Evolutionary conservation across 2,888 invertebrate species (phyloP), one percentile per base, ranked within the genome.

Genomic region (Eupsilia transversa): DNA sequence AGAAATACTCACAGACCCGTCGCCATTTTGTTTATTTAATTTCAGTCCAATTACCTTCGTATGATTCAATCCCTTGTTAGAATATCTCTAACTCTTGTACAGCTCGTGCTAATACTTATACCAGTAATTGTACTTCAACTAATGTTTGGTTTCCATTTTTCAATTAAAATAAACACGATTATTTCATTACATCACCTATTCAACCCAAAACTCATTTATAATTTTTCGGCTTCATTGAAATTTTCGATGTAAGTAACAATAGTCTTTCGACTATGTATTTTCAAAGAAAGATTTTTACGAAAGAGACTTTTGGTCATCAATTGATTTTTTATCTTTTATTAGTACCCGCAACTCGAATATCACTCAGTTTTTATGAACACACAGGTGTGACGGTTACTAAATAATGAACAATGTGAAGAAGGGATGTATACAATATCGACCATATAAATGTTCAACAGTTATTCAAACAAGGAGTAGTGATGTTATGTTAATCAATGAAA

Each of bases 1-100:
- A 46, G 3, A 38, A n/a, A 46, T 86, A 93, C 92, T 93, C 78
- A 93, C 93, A 92, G 74, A 67, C 92, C 93, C n/a, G 88, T 87
- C 7, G 88, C 87, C 89, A 90, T 86, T 65, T 23, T 57, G 33
- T 43, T 27, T n/a, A n/a, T n/a, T 9, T 57, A 3, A 23, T 52
- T 41, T 54, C 7, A 57, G 20, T 27, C 30, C 23, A 23, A 33
- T 49, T 14, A 33, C 14, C 33, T 33, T 52, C 2, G 33, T 30
- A 17, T n/a, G n/a, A n/a, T 35, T 35, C 33, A 70, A 73, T 27
- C 33, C 54, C 27, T 54, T 23, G 14, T 10, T 33, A 20, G 7
- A 71, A 76, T 7, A 10, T 49, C 17, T 72, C 5, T 57, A 33
- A 70, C 41, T 59, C 49, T 59, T 27, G 14, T 41, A 33, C 2